A percentile compares a stretch with the other conserved stretches of the same genome.
phyloP scores from a whole-genome alignment of 2,113 vertebrate genomes.

The Oncorhynchus clarkii region DNA sequence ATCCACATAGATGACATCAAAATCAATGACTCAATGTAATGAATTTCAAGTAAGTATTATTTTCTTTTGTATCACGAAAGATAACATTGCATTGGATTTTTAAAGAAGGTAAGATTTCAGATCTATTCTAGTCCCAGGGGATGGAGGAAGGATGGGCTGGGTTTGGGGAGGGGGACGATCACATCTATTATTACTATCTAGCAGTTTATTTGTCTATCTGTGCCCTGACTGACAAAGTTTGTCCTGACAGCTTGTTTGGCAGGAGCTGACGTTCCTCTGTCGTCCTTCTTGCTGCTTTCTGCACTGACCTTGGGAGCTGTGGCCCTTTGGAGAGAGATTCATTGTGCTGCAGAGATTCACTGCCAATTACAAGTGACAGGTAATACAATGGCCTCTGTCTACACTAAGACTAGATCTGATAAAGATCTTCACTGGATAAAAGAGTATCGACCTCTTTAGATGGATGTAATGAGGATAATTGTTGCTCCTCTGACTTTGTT shows the following conservation, averaged over 20 bases:
- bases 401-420: constrained; percentile 85
- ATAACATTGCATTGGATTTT: constrained; percentile 68
- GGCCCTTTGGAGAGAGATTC: constrained; percentile 71
- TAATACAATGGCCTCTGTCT: constrained; percentile 86
- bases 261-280: constrained; percentile 81
- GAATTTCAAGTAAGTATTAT: constrained; percentile 85
- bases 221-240: constrained; percentile 82
- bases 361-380: constrained; percentile 82
- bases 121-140: constrained; percentile 69
- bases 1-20: constrained; percentile 76
- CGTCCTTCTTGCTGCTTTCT: constrained; percentile 72
- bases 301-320: constrained; percentile 86
- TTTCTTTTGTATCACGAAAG: constrained; percentile 68
- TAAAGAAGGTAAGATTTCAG: constrained; percentile 69
- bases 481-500: constrained; percentile 77
- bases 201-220: constrained; percentile 85
- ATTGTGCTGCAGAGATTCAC: constrained; percentile 78
- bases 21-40: constrained; percentile 82
- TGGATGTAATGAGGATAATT: constrained; percentile 87
- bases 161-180: constrained; percentile 81
- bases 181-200: constrained; percentile 87
- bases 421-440: constrained; percentile 84
- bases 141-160: constrained; percentile 74
- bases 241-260: constrained; percentile 94
- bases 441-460: constrained; percentile 91